Percentiles rank a stretch among this genome's conserved stretches.
Evolutionary conservation across 2,113 vertebrate genomes (phyloP).

Genomic region (Poeciliopsis turrubarensis): DNA sequence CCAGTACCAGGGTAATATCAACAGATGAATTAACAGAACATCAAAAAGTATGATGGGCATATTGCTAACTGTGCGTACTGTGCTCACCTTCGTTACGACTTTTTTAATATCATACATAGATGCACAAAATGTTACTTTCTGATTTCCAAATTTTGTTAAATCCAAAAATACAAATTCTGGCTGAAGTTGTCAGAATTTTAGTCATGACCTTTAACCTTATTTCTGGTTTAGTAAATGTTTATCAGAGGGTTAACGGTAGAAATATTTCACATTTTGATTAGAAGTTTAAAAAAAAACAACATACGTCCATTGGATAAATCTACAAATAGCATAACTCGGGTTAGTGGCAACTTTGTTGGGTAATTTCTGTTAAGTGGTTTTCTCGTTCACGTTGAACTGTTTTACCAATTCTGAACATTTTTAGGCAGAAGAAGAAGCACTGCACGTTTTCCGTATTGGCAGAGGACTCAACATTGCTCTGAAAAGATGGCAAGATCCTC

Average conservation of each 20-base stretch:
- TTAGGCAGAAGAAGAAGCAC: too few relatives aligned
- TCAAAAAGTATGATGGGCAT: background rate
- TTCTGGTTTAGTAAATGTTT: background rate
- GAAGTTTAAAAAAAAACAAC: background rate
- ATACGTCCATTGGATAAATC: background rate
- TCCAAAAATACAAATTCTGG: background rate
- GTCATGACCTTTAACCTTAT: background rate
- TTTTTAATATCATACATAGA: background rate
- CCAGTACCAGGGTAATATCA: slow-evolving; percentile 92
- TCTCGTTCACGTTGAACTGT: too few relatives aligned
- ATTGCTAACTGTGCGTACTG: background rate
- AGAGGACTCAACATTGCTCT: too few relatives aligned
- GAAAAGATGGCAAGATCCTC: too few relatives aligned
- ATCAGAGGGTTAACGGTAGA: background rate
- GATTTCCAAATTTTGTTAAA: too few relatives aligned
- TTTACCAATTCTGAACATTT: too few relatives aligned
- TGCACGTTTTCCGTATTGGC: too few relatives aligned
- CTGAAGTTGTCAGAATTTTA: background rate
- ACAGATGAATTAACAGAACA: background rate
- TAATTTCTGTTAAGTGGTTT: too few relatives aligned
- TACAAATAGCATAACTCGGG: too few relatives aligned
- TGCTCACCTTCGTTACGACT: background rate
- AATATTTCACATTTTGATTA: background rate
- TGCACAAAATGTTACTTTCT: too few relatives aligned
- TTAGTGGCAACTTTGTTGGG: too few relatives aligned